Conservation (phyloP, 2,888 invertebrate genomes). For the Neelides folsomi region DNA sequence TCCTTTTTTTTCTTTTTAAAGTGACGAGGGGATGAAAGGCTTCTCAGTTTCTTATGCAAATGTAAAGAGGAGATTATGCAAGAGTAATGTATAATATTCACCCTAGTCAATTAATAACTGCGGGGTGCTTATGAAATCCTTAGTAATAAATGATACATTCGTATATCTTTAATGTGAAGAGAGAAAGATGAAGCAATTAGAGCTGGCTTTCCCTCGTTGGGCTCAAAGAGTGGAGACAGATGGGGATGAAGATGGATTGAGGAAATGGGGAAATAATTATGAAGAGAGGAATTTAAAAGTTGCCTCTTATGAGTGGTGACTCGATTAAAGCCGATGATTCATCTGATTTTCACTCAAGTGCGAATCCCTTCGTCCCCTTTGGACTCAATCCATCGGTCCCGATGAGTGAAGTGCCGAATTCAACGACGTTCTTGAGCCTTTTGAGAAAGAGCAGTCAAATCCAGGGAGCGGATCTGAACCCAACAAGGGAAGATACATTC, state of each 20-base stretch:
- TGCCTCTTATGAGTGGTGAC: conserved; percentile 9
- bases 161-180: too few species aligned
- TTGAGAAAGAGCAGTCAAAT: neutral
- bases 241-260: conserved; percentile 15
- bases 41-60: too few species aligned
- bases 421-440: neutral
- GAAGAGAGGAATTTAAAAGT: conserved; percentile 20
- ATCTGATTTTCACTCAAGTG: conserved; percentile 14
- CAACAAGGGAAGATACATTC: neutral
- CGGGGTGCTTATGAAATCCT: too few species aligned
- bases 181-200: neutral
- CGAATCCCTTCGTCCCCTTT: conserved; percentile 9
- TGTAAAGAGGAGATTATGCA: too few species aligned
- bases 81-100: too few species aligned
- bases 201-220: neutral
- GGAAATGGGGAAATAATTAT: conserved; percentile 28
- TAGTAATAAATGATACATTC: too few species aligned
- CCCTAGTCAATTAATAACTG: too few species aligned
- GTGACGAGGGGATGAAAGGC: too few species aligned
- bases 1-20: too few species aligned
- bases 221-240: conserved; percentile 16
- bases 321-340: conserved; percentile 28
- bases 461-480: neutral
- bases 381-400: neutral
- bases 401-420: conserved; percentile 2